Evolutionary conservation across 2,113 vertebrate genomes (phyloP).

Genomic region (Struthio camelus): DNA sequence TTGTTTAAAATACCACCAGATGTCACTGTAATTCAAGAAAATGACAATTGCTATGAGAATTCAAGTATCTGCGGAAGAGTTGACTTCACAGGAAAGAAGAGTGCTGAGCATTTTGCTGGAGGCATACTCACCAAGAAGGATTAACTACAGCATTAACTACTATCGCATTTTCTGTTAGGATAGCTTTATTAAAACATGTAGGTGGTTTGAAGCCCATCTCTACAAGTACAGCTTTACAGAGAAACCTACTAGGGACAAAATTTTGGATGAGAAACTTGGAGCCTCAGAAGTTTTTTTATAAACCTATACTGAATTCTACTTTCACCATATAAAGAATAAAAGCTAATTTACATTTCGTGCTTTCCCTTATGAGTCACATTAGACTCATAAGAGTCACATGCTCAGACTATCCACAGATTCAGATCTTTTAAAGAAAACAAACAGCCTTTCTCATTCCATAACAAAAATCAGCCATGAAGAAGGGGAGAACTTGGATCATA

Average conservation of each 20-base stretch:
- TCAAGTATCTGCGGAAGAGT: accelerated
- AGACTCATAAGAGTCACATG: background rate
- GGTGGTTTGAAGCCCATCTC: background rate
- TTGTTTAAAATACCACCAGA: background rate
- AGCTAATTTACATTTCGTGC: background rate
- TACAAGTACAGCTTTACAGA: background rate
- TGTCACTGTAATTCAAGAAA: constrained; percentile 34
- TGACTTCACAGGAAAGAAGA: accelerated
- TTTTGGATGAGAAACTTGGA: background rate
- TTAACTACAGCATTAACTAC: background rate
- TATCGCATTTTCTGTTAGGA: background rate
- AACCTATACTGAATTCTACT: background rate
- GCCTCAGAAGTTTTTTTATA: background rate
- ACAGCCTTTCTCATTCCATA: background rate
- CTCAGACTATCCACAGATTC: background rate
- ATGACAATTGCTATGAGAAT: background rate
- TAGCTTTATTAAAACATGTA: background rate
- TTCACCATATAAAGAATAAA: background rate
- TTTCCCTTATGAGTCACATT: background rate
- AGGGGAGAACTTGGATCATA: background rate
- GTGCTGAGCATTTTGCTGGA: background rate
- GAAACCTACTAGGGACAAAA: background rate
- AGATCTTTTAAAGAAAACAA: background rate
- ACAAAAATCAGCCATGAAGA: background rate
- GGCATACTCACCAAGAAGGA: background rate